Evolutionary conservation across 2,113 vertebrate species (phyloP).

Genomic region (Anarrhichthys ocellatus): DNA sequence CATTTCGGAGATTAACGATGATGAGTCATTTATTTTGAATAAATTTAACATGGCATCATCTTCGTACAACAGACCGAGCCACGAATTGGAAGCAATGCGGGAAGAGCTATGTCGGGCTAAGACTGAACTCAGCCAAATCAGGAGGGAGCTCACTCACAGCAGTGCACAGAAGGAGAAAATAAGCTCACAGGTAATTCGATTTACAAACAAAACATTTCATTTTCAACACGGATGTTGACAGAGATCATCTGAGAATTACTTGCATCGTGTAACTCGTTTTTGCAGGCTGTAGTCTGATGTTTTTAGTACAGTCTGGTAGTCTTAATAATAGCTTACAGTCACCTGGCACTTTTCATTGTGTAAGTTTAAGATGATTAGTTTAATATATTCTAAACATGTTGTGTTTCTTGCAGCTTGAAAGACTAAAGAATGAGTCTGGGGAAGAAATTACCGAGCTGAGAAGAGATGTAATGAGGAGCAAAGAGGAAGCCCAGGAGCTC

Average conservation of each 20-base stretch:
- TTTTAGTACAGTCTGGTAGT: constrained; percentile 25
- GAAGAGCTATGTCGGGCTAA: constrained; percentile 67
- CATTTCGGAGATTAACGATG: neutral
- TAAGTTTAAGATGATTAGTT: neutral
- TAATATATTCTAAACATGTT: neutral
- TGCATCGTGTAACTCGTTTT: constrained; percentile 26
- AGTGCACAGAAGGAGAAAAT: constrained; percentile 66
- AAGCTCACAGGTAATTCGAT: constrained; percentile 71
- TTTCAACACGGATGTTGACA: constrained; percentile 22
- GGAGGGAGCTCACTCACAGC: constrained; percentile 61
- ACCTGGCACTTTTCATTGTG: neutral
- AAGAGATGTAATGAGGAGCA: constrained; percentile 59
- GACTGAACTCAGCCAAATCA: constrained; percentile 67
- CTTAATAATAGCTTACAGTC: neutral
- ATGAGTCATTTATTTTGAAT: constrained; percentile 11
- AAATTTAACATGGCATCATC: constrained; percentile 13
- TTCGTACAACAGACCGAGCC: constrained; percentile 70
- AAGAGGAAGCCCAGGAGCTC: constrained; percentile 62
- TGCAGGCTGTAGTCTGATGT: neutral
- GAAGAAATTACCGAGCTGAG: constrained; percentile 70
- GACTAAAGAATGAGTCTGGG: constrained; percentile 62
- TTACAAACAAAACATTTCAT: constrained; percentile 63
- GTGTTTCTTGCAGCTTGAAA: constrained; percentile 63
- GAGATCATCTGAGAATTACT: constrained; percentile 37
- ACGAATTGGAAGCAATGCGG: constrained; percentile 71